phyloP scores from a whole-genome alignment of 1,140 invertebrate species.

The Aradophagus sp. region DNA sequence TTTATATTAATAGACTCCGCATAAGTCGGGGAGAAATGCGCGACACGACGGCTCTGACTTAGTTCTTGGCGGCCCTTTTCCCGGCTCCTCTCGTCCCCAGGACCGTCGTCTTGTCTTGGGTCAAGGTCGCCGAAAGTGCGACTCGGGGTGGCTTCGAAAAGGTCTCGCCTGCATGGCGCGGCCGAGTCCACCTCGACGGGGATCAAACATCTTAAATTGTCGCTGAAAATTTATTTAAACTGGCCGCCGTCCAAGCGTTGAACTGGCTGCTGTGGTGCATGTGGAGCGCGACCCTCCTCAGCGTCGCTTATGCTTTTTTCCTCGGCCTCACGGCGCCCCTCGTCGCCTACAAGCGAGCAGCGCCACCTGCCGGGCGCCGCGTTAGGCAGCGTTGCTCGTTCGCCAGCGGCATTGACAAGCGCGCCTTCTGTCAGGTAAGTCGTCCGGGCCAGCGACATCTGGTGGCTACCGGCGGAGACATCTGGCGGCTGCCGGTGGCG shows the following conservation, averaged over 20 bases:
- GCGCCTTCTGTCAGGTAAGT: constrained; percentile 17
- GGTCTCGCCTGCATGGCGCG: not conserved
- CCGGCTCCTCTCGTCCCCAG: not conserved
- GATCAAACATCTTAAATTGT: constrained; percentile 38
- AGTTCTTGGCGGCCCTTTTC: too few species aligned
- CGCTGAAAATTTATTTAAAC: constrained; percentile 59
- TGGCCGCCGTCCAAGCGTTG: constrained; percentile 66
- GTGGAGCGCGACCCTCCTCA: constrained; percentile 62
- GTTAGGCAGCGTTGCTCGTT: constrained; percentile 26
- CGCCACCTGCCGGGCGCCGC: constrained; percentile 7
- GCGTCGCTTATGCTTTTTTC: constrained; percentile 65
- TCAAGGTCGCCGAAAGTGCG: too few species aligned
- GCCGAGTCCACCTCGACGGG: not conserved
- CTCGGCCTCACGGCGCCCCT: constrained; percentile 65
- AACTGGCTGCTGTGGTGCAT: constrained; percentile 67
- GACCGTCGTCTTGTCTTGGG: constrained; percentile 3
- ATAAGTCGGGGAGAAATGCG: constrained; percentile 31
- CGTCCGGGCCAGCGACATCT: constrained; percentile 16
- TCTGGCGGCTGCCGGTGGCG: not conserved
- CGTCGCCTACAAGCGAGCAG: constrained; percentile 29
- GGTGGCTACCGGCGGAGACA: not conserved
- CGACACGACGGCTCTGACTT: constrained; percentile 1
- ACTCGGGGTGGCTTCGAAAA: too few species aligned
- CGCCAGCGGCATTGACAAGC: constrained; percentile 10
- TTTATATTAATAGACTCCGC: constrained; percentile 64